Evolutionary conservation across 2,797 vertebrate genomes (phyloP).

Genomic region (Myripristis murdjan): DNA sequence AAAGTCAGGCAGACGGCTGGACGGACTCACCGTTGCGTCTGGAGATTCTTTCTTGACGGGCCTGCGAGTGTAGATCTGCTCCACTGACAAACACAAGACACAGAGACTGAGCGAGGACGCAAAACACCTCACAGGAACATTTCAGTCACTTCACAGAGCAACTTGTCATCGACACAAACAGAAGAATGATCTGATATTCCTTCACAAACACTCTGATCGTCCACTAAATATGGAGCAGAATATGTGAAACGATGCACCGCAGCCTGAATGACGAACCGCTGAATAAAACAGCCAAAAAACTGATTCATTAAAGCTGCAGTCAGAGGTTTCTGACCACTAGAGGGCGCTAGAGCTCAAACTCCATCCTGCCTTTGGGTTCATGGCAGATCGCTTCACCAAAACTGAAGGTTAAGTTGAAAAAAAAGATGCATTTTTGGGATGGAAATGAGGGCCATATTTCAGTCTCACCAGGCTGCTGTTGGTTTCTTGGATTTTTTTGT

Average conservation of each 20-base stretch:
- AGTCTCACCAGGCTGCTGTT: no score
- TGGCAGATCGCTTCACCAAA: no score
- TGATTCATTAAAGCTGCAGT: background rate
- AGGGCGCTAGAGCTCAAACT: no score
- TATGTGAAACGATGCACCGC: no score
- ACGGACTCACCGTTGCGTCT: slow-evolving; percentile 62
- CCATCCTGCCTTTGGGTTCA: no score
- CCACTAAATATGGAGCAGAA: background rate
- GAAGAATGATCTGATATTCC: background rate
- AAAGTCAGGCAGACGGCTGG: no score
- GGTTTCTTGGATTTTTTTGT: no score
- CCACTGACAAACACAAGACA: slow-evolving; percentile 70
- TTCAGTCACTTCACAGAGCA: background rate
- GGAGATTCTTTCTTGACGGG: slow-evolving; percentile 64
- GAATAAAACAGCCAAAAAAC: background rate
- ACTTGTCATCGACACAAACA: background rate
- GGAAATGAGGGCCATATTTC: no score
- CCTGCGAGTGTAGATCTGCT: slow-evolving; percentile 82
- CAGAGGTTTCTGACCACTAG: no score
- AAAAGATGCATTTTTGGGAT: no score
- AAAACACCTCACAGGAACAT: background rate
- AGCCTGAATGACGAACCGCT: background rate
- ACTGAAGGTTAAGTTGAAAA: no score
- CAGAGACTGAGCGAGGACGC: background rate
- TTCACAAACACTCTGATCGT: background rate